A percentile compares a stretch with the other conserved stretches of the same genome.
These are phyloP conservation scores for Lampropteryx suffumata DNA, from an alignment of 2,888 invertebrate genomes.

Conservation along the genomic window DNA sequence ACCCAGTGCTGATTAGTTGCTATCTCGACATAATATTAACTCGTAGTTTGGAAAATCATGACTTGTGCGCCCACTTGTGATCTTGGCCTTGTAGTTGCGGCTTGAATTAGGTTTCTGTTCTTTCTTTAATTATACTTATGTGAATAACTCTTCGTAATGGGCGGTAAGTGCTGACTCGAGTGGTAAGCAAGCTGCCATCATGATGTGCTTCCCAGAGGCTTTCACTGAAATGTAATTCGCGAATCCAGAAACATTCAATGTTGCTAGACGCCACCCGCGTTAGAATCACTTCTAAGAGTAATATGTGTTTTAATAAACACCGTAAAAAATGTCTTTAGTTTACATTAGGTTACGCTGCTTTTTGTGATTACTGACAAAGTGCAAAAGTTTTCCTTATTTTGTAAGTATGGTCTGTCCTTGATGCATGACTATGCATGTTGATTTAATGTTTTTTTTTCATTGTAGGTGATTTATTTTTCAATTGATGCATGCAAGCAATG, in stretches of 20 bases:
- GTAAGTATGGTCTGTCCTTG: neutral
- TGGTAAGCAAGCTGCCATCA: slow-evolving; percentile 35
- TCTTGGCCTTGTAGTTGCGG: slow-evolving; percentile 65
- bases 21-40: slow-evolving; percentile 19
- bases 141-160: slow-evolving; percentile 60
- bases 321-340: neutral
- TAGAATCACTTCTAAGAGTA: slow-evolving; percentile 6
- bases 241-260: slow-evolving; percentile 9
- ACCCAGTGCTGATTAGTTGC: slow-evolving; percentile 37
- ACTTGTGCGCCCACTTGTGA: slow-evolving; percentile 46
- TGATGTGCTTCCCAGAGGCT: slow-evolving; percentile 36
- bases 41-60: slow-evolving; percentile 29
- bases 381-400: neutral
- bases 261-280: neutral
- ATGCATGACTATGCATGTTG: slow-evolving; percentile 7
- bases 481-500: slow-evolving; percentile 53
- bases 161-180: slow-evolving; percentile 61
- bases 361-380: neutral
- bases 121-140: slow-evolving; percentile 54
- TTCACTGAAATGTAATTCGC: slow-evolving; percentile 7
- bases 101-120: slow-evolving; percentile 47
- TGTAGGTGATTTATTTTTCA: slow-evolving; percentile 45
- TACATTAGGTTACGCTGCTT: too few relatives aligned
- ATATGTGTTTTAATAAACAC: neutral
- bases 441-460: slow-evolving; percentile 36